These are phyloP conservation scores for Xestia c-nigrum DNA, from an alignment of 2,888 invertebrate genomes.

Conservation along the genomic window DNA sequence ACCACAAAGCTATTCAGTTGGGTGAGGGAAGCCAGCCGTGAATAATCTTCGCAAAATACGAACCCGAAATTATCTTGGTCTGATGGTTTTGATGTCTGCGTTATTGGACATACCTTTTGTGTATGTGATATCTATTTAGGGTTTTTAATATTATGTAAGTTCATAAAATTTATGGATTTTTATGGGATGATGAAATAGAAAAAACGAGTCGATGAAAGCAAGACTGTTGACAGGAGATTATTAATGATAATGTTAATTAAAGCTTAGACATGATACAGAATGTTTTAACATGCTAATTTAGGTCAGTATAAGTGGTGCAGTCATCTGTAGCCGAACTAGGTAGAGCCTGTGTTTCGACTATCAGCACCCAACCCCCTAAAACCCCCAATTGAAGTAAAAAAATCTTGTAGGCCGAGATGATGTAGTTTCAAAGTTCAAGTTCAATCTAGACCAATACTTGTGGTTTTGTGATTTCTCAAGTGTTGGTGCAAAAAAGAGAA, in stretches of 20 bases:
- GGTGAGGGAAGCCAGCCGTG: conserved; percentile 51
- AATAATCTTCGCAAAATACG: conserved; percentile 53
- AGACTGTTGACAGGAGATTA: neutral
- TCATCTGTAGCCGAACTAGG: too few species aligned
- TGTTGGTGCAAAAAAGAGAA: neutral
- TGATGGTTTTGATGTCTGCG: conserved; percentile 29
- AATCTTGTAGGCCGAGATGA: neutral
- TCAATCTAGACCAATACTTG: neutral
- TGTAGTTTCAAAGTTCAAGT: neutral
- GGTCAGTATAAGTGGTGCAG: too few species aligned
- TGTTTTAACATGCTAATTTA: too few species aligned
- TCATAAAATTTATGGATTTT: neutral
- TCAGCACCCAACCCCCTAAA: too few species aligned
- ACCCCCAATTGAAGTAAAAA: neutral
- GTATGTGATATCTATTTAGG: neutral
- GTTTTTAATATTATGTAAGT: neutral
- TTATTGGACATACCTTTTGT: conserved; percentile 18
- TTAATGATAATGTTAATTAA: too few species aligned
- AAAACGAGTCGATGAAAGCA: neutral
- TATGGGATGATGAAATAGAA: neutral
- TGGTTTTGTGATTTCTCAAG: neutral
- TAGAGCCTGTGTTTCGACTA: too few species aligned
- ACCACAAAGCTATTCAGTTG: conserved; percentile 61
- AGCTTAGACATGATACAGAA: too few species aligned
- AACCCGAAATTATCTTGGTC: conserved; percentile 45